phyloP scores from a whole-genome alignment of 2,888 invertebrate species.

The Ellobium chinense region DNA sequence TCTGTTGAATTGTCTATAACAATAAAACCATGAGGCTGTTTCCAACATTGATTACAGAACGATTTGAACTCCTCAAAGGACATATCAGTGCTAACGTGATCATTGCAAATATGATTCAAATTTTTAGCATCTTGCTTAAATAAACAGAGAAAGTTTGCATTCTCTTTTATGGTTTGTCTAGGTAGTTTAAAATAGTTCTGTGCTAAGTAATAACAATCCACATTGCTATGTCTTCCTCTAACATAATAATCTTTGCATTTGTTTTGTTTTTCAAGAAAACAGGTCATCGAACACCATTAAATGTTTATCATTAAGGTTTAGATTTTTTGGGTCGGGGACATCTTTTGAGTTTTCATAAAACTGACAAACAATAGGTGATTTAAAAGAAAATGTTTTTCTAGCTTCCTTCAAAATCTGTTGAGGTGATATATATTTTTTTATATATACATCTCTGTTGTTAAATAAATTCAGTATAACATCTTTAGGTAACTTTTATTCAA shows the following conservation, averaged over 20 bases:
- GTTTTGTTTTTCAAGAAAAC: slow-evolving; percentile 18
- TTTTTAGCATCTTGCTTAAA: slow-evolving; percentile 17
- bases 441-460: background rate
- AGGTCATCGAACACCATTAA: slow-evolving; percentile 18
- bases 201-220: background rate
- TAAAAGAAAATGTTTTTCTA: background rate
- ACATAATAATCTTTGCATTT: slow-evolving; percentile 4
- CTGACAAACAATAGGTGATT: background rate
- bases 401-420: background rate
- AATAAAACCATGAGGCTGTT: background rate
- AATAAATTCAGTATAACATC: slow-evolving; percentile 14
- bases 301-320: background rate
- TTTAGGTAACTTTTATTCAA: slow-evolving; percentile 35
- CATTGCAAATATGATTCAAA: background rate
- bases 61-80: background rate
- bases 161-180: slow-evolving; percentile 19
- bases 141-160: slow-evolving; percentile 12
- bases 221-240: slow-evolving; percentile 4
- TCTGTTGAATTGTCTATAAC: slow-evolving; percentile 22
- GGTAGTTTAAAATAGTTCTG: slow-evolving; percentile 15
- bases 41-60: slow-evolving; percentile 15
- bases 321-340: background rate
- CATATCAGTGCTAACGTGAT: slow-evolving; percentile 15
- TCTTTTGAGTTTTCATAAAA: slow-evolving; percentile 13
- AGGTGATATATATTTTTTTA: background rate